A percentile compares a stretch with the other conserved stretches of the same genome.
These are phyloP conservation scores for Pemphigus obesinymphae DNA, from an alignment of 1,140 invertebrate genomes.

Conservation along the genomic window DNA sequence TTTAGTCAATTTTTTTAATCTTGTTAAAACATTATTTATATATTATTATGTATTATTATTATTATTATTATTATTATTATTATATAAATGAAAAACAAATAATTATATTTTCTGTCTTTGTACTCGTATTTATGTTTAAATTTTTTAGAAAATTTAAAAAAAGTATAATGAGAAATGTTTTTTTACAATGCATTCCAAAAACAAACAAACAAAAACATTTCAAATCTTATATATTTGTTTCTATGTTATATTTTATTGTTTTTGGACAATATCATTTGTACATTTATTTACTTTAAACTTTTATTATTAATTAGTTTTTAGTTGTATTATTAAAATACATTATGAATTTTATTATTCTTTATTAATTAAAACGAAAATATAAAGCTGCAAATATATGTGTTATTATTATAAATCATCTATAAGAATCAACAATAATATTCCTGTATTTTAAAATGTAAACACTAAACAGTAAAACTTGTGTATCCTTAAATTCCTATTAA, in stretches of 20 bases:
- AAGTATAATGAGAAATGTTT: neutral
- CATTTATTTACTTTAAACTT: constrained; percentile 18
- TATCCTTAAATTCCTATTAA: too few relatives aligned
- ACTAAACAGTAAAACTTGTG: too few relatives aligned
- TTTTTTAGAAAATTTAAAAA: neutral
- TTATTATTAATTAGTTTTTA: constrained; percentile 40
- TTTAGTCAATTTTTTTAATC: constrained; percentile 19
- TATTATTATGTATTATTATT: neutral
- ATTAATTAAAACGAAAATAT: too few relatives aligned
- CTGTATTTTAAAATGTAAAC: too few relatives aligned
- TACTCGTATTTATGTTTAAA: neutral
- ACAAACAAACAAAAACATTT: neutral
- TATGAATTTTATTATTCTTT: constrained; percentile 14
- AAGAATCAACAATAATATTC: too few relatives aligned
- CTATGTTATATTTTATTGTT: neutral
- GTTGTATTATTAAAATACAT: constrained; percentile 16
- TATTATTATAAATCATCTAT: too few relatives aligned
- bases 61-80: too few relatives aligned
- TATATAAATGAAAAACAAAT: neutral
- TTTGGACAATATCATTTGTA: constrained; percentile 12
- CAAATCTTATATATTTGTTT: neutral
- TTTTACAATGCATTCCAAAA: neutral
- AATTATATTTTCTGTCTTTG: neutral
- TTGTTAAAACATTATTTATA: constrained; percentile 16
- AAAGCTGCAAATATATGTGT: too few relatives aligned